A percentile compares a stretch with the other conserved stretches of the same genome.
phyloP scores from a whole-genome alignment of 2,113 vertebrate species.

The Blennius ocellaris region DNA sequence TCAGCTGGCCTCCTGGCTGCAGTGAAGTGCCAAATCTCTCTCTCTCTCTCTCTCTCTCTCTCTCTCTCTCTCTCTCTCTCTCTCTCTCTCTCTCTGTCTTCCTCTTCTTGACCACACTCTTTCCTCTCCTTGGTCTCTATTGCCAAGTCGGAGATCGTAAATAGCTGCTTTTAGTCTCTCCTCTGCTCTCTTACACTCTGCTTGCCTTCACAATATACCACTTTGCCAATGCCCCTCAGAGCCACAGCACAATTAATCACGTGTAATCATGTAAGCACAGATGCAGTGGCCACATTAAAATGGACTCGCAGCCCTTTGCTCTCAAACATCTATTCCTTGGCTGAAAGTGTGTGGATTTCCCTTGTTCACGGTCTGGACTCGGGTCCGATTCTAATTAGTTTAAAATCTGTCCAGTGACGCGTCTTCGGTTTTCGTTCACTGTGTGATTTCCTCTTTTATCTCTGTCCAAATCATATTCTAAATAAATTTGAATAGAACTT shows the following conservation, averaged over 20 bases:
- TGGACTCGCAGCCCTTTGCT: neutral
- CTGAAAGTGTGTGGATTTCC: slow-evolving; percentile 7
- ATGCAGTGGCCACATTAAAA: slow-evolving; percentile 14
- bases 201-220: neutral
- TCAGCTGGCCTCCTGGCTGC: slow-evolving; percentile 49
- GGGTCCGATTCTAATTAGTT: slow-evolving; percentile 5
- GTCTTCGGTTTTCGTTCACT: neutral
- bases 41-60: slow-evolving; percentile 15
- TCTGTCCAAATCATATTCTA: neutral
- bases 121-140: neutral
- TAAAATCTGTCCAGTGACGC: slow-evolving; percentile 7
- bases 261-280: neutral
- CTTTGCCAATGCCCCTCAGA: slow-evolving; percentile 13
- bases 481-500: neutral
- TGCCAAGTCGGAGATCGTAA: slow-evolving; percentile 31
- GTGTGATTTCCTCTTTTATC: neutral
- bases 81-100: slow-evolving; percentile 2
- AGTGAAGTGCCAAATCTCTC: slow-evolving; percentile 44
- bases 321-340: neutral
- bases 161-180: slow-evolving; percentile 3
- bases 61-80: neutral
- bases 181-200: slow-evolving; percentile 8
- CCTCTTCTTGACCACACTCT: slow-evolving; percentile 25
- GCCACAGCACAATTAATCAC: slow-evolving; percentile 5
- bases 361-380: neutral